Evolutionary conservation across 1,140 invertebrate species (phyloP), one percentile per base, ranked within the genome.

Genomic region (Triops cancriformis): DNA sequence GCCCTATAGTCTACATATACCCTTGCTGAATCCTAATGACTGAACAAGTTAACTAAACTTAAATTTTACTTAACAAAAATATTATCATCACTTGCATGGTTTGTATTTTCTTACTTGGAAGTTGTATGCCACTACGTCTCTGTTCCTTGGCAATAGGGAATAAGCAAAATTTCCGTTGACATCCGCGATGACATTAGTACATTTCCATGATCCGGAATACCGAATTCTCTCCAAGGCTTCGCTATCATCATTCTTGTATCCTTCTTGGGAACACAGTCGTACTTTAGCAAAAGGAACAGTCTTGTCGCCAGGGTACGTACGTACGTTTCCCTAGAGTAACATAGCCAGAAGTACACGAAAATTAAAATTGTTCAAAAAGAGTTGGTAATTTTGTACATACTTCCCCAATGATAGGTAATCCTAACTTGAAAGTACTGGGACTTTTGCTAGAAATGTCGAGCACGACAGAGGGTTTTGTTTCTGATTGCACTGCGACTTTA

Each of bases 361-460:
- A n/a, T n/a, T n/a, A n/a, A n/a, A n/a, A n/a, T n/a, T n/a, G n/a
- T n/a, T n/a, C n/a, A n/a, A n/a, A n/a, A n/a, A n/a, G n/a, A n/a
- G n/a, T n/a, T n/a, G n/a, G n/a, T n/a, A n/a, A n/a, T 37, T 37
- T 37, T 4, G 7, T 37, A 37, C 76, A 43, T 78, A 89, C 88
- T 84, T 89, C 89, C 79, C 89, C 86, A 80, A 88, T 87, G 80
- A 89, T 89, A 1, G 90, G 90, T 51, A 91, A 83, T 31, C 88
- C 88, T 1, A 89, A 87, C 79, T 89, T 90, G 79, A 90, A 89
- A 79, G 88, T 88, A 73, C 86, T 86, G 1, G 87, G 83, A 4
- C 87, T 86, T 26, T 12, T 4, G 9, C 14, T 7, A 43, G 0
- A 43, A 14, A 10, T 14, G 12, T 12, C 45, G 45, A 51, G 45